Evolutionary conservation across 2,888 invertebrate genomes (phyloP), one percentile per base, ranked within the genome.

Genomic region (Lepidocyrtinus sp.): DNA sequence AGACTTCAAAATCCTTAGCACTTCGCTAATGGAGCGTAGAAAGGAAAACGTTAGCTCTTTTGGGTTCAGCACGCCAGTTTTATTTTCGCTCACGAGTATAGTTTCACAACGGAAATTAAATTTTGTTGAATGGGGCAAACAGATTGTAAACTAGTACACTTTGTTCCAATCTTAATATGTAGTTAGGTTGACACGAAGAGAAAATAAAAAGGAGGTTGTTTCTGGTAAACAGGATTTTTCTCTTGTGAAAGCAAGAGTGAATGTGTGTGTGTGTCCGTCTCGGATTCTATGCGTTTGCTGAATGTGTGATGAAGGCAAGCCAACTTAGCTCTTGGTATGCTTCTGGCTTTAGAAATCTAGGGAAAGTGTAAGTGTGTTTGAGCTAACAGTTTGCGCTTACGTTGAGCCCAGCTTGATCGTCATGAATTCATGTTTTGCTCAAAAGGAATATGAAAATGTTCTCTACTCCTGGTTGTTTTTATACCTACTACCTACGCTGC

Each of bases 301-400:
- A 79, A 74, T 79, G 79, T 79, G 79, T 61, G 79, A 65, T 15
- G 59, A 17, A 21, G 45, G n/a, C n/a, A 73, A 21, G 59, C 22
- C 21, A n/a, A 59, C 15, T 59, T 21, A 1, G 21, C 21, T 21
- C 3, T 55, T 12, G 50, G 5, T 50, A 7, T 50, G 50, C n/a
- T n/a, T 17, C 15, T 50, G 50, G 50, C 15, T 17, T 17, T 50
- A 50, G n/a, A 36, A 36, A 36, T 19, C n/a, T 55, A 55, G 55
- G 5, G 7, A 55, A 55, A 9, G 55, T n/a, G 55, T 15, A n/a
- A 55, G 55, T 55, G 55, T 9, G 55, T n/a, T 7, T n/a, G 36
- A n/a, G 5, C 36, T 36, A 36, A 12, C 36, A 36, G 36, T 12
- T 36, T 36, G 5, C 12, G 36, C 36, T 36, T 36, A 12, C n/a